Percentiles rank a stretch among this genome's conserved stretches.
Conservation (phyloP, 2,888 invertebrate genomes). For the Chironomus tentans region DNA sequence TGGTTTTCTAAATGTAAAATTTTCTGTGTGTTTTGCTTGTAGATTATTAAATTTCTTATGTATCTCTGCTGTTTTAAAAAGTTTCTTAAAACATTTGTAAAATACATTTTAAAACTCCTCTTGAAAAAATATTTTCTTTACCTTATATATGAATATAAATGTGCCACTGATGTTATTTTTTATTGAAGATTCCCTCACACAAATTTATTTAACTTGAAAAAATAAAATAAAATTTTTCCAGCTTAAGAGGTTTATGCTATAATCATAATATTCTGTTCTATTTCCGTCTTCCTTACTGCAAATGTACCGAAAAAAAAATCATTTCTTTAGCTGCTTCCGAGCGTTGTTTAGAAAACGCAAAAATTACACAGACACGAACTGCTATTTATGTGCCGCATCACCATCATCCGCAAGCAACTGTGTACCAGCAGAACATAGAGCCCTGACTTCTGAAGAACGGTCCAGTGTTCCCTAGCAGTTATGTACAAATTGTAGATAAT, state of each 20-base stretch:
- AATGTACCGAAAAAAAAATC: constrained; percentile 27
- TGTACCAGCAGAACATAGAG: constrained; percentile 43
- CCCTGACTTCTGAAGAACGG: constrained; percentile 49
- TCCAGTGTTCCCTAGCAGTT: constrained; percentile 38
- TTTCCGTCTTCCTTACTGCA: constrained; percentile 28
- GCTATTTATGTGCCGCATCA: constrained; percentile 52
- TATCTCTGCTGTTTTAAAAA: too few relatives aligned
- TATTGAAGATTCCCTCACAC: constrained; percentile 18
- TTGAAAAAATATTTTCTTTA: too few relatives aligned
- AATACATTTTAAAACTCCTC: too few relatives aligned
- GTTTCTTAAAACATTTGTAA: too few relatives aligned
- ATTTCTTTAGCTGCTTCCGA: constrained; percentile 68
- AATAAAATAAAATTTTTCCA: neutral
- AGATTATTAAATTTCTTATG: too few relatives aligned
- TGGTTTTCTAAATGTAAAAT: too few relatives aligned
- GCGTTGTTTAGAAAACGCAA: constrained; percentile 69
- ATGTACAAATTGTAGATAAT: constrained; percentile 27
- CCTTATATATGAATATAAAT: too few relatives aligned
- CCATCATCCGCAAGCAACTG: constrained; percentile 46
- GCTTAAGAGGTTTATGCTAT: too few relatives aligned
- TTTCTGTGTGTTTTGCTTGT: too few relatives aligned
- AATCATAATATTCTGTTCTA: constrained; percentile 25
- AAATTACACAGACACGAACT: constrained; percentile 53
- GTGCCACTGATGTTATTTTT: neutral
- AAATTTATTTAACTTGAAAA: constrained; percentile 25